phyloP scores from a whole-genome alignment of 2,113 vertebrate species.

The Phalacrocorax brasilianus region DNA sequence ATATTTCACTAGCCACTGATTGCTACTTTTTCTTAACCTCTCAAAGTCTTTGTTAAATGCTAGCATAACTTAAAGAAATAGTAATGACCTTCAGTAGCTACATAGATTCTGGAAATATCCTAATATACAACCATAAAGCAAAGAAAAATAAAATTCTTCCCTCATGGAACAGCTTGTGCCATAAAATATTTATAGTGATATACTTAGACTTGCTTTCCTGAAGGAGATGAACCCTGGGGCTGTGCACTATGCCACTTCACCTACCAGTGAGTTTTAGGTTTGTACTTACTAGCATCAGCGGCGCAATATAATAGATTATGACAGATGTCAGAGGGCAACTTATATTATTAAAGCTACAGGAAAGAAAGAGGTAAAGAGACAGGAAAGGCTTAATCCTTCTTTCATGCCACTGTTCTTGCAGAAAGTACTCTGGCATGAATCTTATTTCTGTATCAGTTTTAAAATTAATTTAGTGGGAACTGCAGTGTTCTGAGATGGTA shows the following conservation, averaged over 20 bases:
- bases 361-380: not conserved
- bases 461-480: not conserved
- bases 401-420: not conserved
- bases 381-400: not conserved
- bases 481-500: not conserved
- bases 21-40: not conserved
- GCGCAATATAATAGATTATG: not conserved
- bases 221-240: not conserved
- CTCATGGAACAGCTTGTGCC: not conserved
- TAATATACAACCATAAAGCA: not conserved
- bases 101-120: not conserved
- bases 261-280: conserved; percentile 17
- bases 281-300: not conserved
- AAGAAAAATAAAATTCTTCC: not conserved
- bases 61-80: not conserved
- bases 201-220: not conserved
- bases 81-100: not conserved
- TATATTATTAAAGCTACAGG: not conserved
- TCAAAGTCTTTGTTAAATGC: not conserved
- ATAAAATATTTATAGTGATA: conserved; percentile 14
- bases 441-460: not conserved
- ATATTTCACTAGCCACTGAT: not conserved
- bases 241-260: not conserved
- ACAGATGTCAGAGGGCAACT: conserved; percentile 14
- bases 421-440: not conserved